A percentile compares a stretch with the other conserved stretches of the same genome.
These are phyloP conservation scores for Eledone cirrhosa DNA, from an alignment of 2,888 invertebrate species.

Conservation along the genomic window DNA sequence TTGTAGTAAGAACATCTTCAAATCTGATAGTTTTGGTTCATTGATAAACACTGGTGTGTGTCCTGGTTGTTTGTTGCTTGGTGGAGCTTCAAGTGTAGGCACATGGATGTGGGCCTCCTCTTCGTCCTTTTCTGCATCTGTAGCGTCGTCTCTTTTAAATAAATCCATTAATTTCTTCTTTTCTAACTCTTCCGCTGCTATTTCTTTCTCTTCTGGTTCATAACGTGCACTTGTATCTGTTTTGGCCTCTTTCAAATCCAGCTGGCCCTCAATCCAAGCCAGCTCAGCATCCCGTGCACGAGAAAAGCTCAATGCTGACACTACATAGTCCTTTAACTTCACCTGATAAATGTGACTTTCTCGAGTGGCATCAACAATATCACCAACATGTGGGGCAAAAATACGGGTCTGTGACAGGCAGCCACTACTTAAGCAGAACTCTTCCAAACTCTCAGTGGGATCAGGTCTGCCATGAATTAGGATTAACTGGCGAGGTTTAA, in stretches of 20 bases:
- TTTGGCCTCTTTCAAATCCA: slow-evolving; percentile 46
- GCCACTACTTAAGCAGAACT: slow-evolving; percentile 71
- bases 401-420: slow-evolving; percentile 76
- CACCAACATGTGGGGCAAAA: slow-evolving; percentile 79
- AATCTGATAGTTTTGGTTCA: slow-evolving; percentile 89
- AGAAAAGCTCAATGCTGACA: slow-evolving; percentile 86
- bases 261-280: slow-evolving; percentile 88
- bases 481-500: slow-evolving; percentile 84
- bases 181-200: slow-evolving; percentile 35
- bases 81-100: slow-evolving; percentile 46
- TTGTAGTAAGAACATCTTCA: slow-evolving; percentile 74
- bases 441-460: slow-evolving; percentile 76
- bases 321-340: slow-evolving; percentile 87
- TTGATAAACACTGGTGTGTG: slow-evolving; percentile 87
- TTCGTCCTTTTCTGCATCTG: slow-evolving; percentile 31
- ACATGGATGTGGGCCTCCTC: slow-evolving; percentile 38
- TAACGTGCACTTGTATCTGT: slow-evolving; percentile 48
- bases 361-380: slow-evolving; percentile 92
- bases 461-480: slow-evolving; percentile 79
- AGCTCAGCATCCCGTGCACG: slow-evolving; percentile 88
- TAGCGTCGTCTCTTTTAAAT: slow-evolving; percentile 19
- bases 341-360: slow-evolving; percentile 99
- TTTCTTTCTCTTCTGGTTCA: slow-evolving; percentile 42
- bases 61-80: slow-evolving; percentile 45
- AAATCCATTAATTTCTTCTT: slow-evolving; percentile 16